Conservation (phyloP, 2,797 vertebrate species). For the Onychomys arenicola region DNA sequence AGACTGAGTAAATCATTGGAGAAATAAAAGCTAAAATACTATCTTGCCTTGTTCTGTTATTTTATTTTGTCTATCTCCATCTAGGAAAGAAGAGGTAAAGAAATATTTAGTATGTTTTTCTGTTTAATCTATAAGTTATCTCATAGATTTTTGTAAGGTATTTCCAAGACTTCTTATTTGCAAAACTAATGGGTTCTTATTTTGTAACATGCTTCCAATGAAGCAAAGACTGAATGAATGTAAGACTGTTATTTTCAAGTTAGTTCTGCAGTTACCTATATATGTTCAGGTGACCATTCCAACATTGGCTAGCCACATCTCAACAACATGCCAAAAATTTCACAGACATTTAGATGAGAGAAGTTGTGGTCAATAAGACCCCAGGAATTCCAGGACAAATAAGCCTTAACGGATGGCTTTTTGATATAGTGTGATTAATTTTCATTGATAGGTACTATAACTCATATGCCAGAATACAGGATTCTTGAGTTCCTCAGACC, state of each 20-base stretch:
- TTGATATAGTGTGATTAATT: neutral
- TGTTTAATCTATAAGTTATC: neutral
- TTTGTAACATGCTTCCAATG: neutral
- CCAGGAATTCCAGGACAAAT: neutral
- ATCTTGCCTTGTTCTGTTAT: slow-evolving; percentile 26
- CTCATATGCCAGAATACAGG: neutral
- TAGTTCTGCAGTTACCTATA: neutral
- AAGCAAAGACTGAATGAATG: neutral
- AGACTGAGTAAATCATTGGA: slow-evolving; percentile 44
- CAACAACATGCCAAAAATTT: neutral
- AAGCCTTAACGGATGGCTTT: neutral
- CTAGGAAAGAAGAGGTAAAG: neutral
- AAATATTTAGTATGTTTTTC: slow-evolving; percentile 29
- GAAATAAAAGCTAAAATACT: slow-evolving; percentile 48
- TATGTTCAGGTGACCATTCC: neutral
- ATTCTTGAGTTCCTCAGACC: neutral
- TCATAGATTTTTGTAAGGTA: neutral
- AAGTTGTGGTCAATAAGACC: neutral
- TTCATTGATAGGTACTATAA: neutral
- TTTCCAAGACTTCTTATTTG: slow-evolving; percentile 4
- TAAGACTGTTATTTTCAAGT: neutral
- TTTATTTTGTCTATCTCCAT: slow-evolving; percentile 9
- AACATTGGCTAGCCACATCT: neutral
- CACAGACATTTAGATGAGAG: neutral
- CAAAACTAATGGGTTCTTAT: neutral